Evolutionary conservation across 1,140 invertebrate species (phyloP), one percentile per base, ranked within the genome.

Genomic region (Gryllus bimaculatus): DNA sequence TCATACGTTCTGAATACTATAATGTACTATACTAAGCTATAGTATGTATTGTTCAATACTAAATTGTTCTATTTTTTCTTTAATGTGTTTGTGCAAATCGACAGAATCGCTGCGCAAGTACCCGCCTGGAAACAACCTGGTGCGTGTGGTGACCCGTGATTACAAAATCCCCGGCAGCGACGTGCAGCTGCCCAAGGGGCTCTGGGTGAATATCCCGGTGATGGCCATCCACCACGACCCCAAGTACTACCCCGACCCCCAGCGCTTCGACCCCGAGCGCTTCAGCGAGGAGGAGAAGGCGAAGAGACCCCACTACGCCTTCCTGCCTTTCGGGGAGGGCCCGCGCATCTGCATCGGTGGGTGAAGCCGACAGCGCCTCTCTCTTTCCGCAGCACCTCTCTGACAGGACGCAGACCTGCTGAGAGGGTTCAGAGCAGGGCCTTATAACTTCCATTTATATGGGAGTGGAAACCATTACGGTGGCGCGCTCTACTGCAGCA

Each of bases 161-260:
- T 91, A 89, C 79, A 81, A 80, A n/a, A 85, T 90, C 0, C 87
- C 89, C 6, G 85, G 82, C 8, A 84, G 82, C 0, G 80, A 86
- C 26, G 76, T 86, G 2, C 79, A 85, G 2, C 83, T 89, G 0
- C 81, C 85, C 78, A 87, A 88, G 79, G 88, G 87, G 10, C 88
- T 85, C 10, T 83, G 84, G 0, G 82, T 89, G 26, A 74, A 48
- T 0, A 78, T 84, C 12, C 82, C 82, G 7, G 80, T 83, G 13
- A 85, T 85, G 47, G 83, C 84, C 77, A 82, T 91, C 13, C 90
- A 91, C 80, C 83, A 85, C 39, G 85, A 89, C 82, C 84, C 85
- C 8, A 83, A 87, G 73, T 82, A 85, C 76, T 91, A 85, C 81
- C 87, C 89, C 13, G 84, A 90, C 79, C 89, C 89, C 10, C 86